Percentiles rank a stretch among this genome's conserved stretches.
Conservation (phyloP, 2,113 vertebrate genomes). For the Clinocottus analis region DNA sequence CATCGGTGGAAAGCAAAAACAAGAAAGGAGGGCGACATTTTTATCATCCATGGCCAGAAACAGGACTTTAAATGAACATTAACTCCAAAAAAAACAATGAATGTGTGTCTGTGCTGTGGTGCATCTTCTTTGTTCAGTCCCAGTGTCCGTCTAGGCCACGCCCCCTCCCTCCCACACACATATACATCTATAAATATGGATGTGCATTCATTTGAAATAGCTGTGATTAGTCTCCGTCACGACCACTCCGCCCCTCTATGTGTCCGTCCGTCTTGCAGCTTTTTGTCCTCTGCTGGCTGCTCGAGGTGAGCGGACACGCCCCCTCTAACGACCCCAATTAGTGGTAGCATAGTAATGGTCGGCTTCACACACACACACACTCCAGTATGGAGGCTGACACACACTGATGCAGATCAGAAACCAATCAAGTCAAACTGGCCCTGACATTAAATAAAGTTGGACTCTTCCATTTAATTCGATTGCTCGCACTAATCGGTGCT, state of each 20-base stretch:
- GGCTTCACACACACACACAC: not conserved
- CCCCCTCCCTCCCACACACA: too few relatives aligned
- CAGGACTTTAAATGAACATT: too few relatives aligned
- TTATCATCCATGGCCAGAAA: too few relatives aligned
- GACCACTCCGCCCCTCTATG: conserved; percentile 11
- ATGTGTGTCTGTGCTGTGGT: not conserved
- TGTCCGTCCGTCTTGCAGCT: conserved; percentile 36
- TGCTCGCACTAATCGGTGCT: not conserved
- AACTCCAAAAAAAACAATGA: not conserved
- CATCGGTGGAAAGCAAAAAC: too few relatives aligned
- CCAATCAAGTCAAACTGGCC: conserved; percentile 25
- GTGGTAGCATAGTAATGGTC: conserved; percentile 15
- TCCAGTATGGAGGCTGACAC: not conserved
- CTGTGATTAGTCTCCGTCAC: conserved; percentile 23
- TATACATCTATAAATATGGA: too few relatives aligned
- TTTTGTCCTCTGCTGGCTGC: conserved; percentile 50
- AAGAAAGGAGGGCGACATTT: too few relatives aligned
- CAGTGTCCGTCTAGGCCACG: not conserved
- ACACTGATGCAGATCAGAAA: conserved; percentile 7
- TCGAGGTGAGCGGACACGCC: conserved; percentile 54
- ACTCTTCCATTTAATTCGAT: conserved; percentile 25
- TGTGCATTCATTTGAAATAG: conserved; percentile 4
- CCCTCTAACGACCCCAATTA: conserved; percentile 39
- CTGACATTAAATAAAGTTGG: not conserved
- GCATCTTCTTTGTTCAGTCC: not conserved